phyloP scores from a whole-genome alignment of 2,797 vertebrate species.

The Vespertilio murinus region DNA sequence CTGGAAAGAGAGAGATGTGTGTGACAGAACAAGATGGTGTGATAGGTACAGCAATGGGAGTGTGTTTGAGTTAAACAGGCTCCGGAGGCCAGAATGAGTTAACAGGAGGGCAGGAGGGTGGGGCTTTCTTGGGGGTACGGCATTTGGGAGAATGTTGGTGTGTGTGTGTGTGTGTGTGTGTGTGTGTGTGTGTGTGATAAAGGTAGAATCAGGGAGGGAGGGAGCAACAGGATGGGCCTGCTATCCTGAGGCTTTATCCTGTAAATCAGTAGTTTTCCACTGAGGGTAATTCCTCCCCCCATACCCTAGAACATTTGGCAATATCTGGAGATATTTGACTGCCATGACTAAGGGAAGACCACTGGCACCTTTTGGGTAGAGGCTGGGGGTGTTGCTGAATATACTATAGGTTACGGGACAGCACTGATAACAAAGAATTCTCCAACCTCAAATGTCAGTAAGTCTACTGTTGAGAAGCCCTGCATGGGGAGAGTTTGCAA shows the following conservation, averaged over 20 bases:
- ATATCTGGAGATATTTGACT: background rate
- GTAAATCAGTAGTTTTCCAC: background rate
- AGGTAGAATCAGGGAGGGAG: background rate
- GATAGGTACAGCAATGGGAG: background rate
- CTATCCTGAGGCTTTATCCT: background rate
- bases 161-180: too few species aligned
- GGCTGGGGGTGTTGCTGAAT: background rate
- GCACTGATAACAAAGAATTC: background rate
- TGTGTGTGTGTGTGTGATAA: background rate
- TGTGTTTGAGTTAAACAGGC: background rate
- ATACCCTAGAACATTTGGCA: background rate
- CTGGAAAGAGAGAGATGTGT: background rate
- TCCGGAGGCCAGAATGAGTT: background rate
- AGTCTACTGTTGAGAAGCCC: background rate
- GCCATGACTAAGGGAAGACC: background rate
- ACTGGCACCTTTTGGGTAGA: background rate
- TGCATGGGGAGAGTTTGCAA: background rate
- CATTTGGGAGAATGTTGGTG: background rate
- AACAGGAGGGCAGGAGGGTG: background rate
- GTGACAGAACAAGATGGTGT: background rate
- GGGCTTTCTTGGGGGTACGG: background rate
- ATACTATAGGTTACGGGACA: accelerated
- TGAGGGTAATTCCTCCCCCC: background rate
- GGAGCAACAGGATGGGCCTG: background rate
- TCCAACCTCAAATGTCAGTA: background rate